phyloP scores from a whole-genome alignment of 2,888 invertebrate genomes.

The Germaria angustata region DNA sequence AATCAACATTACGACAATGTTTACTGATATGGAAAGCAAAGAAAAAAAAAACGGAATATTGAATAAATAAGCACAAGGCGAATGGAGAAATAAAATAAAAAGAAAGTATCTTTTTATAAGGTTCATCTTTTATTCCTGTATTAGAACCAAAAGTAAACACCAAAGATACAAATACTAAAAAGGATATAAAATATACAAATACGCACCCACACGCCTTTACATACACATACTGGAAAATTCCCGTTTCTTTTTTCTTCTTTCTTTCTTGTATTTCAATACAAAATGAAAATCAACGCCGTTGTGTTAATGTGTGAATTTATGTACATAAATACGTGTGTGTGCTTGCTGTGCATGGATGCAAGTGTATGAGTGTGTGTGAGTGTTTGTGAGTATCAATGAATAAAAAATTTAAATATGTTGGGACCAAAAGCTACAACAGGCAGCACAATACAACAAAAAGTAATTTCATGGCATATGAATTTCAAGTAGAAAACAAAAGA shows the following conservation, averaged over 20 bases:
- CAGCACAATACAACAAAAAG: constrained; percentile 12
- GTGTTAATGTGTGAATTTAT: neutral
- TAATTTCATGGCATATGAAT: constrained; percentile 64
- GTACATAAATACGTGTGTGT: neutral
- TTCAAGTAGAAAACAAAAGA: constrained; percentile 48
- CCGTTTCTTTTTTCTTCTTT: neutral
- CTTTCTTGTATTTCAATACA: neutral
- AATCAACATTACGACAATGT: constrained; percentile 65
- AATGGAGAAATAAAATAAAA: constrained; percentile 25
- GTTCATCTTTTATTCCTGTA: neutral
- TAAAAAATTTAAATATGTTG: too few relatives aligned
- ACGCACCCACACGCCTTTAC: neutral
- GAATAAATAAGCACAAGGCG: constrained; percentile 29
- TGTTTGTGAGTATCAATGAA: neutral
- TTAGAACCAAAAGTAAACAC: constrained; percentile 48
- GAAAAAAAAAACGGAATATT: constrained; percentile 11
- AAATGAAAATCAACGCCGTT: neutral
- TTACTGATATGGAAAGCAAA: constrained; percentile 50
- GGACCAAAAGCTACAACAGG: neutral
- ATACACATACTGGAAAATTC: neutral
- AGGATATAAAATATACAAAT: neutral
- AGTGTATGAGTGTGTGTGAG: neutral
- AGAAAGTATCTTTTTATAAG: constrained; percentile 23
- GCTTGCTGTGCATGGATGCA: neutral
- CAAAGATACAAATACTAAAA: constrained; percentile 17